Base-by-base conservation (phyloP, 2,113 vertebrate species). In the Corvus moneduloides region DNA sequence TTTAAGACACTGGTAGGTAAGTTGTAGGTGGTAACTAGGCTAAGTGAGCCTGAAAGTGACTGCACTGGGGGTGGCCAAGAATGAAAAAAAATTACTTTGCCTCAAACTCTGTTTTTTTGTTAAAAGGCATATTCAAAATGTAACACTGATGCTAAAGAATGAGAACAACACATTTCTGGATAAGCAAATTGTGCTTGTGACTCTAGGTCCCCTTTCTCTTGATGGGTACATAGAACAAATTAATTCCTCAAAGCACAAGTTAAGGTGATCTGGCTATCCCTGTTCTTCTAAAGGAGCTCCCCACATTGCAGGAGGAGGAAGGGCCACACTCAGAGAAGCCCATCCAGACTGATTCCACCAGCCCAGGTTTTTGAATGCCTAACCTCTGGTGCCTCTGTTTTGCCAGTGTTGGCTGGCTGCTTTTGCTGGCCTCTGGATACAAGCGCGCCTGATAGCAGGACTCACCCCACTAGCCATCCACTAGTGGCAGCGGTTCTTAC, bases 341-440 rank as follows among this genome's bases (percentile, higher is more conserved):
- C 49, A 41, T 21, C 15, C 48, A 46, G 39, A 48, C 13, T 13
- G 39, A 64, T 82, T 72, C 24, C 49, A 84, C 10, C 22, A 94
- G 30, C 35, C 11, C 30, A 67, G 48, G 27, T 68, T 72, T 93
- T 52, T 67, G 30, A 33, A 17, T n/a, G 19, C 51, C 76, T 71
- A 30, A 55, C 33, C 46, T 48, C 35, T 7, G 8, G 68, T 48
- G 18, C 23, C 35, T 83, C 62, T 63, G 6, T 85, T 84, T 61
- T 61, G 23, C 9, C 35, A 51, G 4, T 4, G 41, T 10, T 35
- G 30, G 33, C n/a, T 68, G 0, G 0, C 32, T 73, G 63, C 18
- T 76, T 93, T 62, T n/a, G 35, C 76, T 71, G 51, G 44, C 43
- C 37, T 74, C 43, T 2, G 11, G 11, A 41, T 17, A 72, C 0